Percentiles rank a stretch among this genome's conserved stretches.
Evolutionary conservation across 2,888 invertebrate species (phyloP).

Genomic region (Cheilosia vernalis): DNA sequence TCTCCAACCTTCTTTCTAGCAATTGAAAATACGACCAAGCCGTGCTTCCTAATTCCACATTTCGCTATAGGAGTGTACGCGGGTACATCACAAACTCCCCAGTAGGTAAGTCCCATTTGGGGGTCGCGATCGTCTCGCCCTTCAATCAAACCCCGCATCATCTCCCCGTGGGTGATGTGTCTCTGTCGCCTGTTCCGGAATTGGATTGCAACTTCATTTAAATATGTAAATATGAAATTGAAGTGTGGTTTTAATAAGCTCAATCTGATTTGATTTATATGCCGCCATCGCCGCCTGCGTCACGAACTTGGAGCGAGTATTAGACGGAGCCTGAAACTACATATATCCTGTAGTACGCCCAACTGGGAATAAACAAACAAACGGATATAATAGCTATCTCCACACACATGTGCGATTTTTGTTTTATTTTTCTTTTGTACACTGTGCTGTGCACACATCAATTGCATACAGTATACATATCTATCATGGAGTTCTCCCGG

Average conservation of each 20-base stretch:
- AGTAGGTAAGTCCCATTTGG: background rate
- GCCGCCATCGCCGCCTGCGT: constrained; percentile 26
- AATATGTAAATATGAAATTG: constrained; percentile 70
- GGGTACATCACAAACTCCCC: background rate
- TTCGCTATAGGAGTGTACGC: too few species aligned
- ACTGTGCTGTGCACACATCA: background rate
- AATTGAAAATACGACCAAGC: too few species aligned
- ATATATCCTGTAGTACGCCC: background rate
- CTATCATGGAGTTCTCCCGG: constrained; percentile 10
- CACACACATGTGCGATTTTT: constrained; percentile 25
- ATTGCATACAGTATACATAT: background rate
- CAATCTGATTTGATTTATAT: constrained; percentile 72
- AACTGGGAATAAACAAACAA: constrained; percentile 42
- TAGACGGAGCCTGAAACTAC: constrained; percentile 17
- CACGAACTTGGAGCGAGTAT: constrained; percentile 42
- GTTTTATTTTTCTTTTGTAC: constrained; percentile 6
- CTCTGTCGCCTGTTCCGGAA: constrained; percentile 36
- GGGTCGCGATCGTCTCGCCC: background rate
- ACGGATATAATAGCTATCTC: constrained; percentile 25
- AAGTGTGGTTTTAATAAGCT: constrained; percentile 72
- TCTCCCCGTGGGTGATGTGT: constrained; percentile 29
- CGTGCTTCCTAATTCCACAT: too few species aligned
- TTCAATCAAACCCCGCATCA: constrained; percentile 47
- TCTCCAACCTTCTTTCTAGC: too few species aligned
- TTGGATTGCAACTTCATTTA: constrained; percentile 71